Conservation (phyloP, 2,113 vertebrate genomes). For the human (Homo sapiens) region GRCh38 chr11:45360501-45361000, state of each 20-base stretch:
- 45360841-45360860: not conserved
- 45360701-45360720: not conserved
- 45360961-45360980: not conserved
- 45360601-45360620: not conserved
- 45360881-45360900: not conserved
- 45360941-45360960: not conserved
- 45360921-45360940: not conserved
- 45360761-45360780: not conserved
- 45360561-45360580: accelerated
- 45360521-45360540: accelerated
- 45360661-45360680: not conserved
- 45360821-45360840: accelerated
- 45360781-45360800: constrained; percentile 1
- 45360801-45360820: not conserved
- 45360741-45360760: not conserved
- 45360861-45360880: not conserved
- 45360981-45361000: not conserved
- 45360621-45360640: accelerated
- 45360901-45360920: not conserved
- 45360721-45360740: not conserved
- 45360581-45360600: accelerated
- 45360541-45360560: not conserved
- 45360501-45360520: not conserved
- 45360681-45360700: not conserved
- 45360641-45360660: not conserved